Conservation (phyloP, 2,888 invertebrate species). For the Aspidiotus destructor region DNA sequence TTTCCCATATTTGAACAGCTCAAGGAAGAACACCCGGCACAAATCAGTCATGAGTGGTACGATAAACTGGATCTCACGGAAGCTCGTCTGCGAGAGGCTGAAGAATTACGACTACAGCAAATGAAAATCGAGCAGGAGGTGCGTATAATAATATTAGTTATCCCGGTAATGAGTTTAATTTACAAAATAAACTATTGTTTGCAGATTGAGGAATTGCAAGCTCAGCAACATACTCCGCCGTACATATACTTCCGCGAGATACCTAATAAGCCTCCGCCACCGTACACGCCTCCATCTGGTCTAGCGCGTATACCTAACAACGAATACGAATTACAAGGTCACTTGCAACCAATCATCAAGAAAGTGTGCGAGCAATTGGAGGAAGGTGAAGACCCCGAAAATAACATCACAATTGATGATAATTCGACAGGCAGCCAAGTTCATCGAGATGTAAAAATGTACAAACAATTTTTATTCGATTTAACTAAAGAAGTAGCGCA, state of each 20-base stretch:
- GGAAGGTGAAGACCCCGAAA: conserved; percentile 42
- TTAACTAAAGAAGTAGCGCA: conserved; percentile 52
- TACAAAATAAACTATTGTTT: conserved; percentile 34
- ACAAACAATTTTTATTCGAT: conserved; percentile 52
- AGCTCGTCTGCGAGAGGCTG: conserved; percentile 47
- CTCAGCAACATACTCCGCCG: conserved; percentile 37
- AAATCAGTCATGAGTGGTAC: conserved; percentile 9
- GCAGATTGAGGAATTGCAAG: conserved; percentile 52
- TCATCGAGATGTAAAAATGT: conserved; percentile 40
- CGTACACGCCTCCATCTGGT: conserved; percentile 55
- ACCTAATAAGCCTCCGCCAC: conserved; percentile 66
- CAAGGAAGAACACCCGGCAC: background rate
- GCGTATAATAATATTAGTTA: background rate
- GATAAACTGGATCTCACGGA: conserved; percentile 37
- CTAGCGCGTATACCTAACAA: conserved; percentile 15
- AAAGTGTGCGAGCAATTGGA: conserved; percentile 34
- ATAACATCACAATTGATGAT: conserved; percentile 41
- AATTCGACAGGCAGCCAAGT: conserved; percentile 35
- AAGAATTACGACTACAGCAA: conserved; percentile 53
- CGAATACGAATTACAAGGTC: conserved; percentile 10
- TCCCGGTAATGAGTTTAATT: background rate
- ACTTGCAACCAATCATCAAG: conserved; percentile 5
- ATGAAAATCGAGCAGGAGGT: conserved; percentile 56
- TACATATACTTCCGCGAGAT: conserved; percentile 53
- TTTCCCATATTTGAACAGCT: too few species aligned